Evolutionary conservation across 2,797 vertebrate species (phyloP).

Genomic region (Balearica regulorum): DNA sequence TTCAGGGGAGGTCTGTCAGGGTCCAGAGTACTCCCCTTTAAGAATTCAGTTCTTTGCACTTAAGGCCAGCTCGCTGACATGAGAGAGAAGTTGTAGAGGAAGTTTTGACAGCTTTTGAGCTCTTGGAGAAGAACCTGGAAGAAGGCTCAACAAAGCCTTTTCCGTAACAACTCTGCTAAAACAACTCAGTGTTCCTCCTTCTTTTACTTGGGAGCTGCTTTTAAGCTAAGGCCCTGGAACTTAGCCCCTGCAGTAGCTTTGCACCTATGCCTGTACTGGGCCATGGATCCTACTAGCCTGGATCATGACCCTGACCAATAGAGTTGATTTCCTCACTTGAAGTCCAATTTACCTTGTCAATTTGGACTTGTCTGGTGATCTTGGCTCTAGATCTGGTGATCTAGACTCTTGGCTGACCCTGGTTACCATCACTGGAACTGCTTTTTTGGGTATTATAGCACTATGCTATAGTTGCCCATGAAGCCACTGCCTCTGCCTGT

Average conservation of each 20-base stretch:
- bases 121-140: background rate
- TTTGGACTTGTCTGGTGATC: background rate
- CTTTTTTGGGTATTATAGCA: background rate
- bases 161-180: background rate
- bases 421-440: background rate
- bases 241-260: background rate
- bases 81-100: background rate
- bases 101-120: background rate
- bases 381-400: background rate
- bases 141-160: background rate
- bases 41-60: background rate
- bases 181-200: accelerated
- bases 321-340: background rate
- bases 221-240: background rate
- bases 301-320: background rate
- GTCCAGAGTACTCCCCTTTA: background rate
- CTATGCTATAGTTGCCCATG: background rate
- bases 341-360: background rate
- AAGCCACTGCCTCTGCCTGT: background rate
- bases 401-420: background rate
- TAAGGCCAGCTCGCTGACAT: background rate
- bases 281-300: background rate
- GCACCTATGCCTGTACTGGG: background rate
- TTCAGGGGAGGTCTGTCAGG: background rate
- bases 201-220: background rate